Base-by-base conservation (phyloP, 2,113 vertebrate species). In the Grammomys dolichurus region DNA sequence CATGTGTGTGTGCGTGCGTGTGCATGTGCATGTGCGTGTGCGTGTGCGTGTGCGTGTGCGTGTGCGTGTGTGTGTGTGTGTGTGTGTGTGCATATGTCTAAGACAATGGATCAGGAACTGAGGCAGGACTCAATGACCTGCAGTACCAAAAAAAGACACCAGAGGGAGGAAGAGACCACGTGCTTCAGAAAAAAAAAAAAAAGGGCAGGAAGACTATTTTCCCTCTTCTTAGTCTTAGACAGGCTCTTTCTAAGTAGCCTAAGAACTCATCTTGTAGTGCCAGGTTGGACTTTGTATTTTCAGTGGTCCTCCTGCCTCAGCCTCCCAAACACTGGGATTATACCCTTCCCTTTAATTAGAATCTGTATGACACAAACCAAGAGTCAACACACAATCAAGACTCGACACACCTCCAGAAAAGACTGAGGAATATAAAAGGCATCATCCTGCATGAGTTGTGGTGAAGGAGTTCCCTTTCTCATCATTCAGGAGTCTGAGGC, bases 131-230 rank as follows among this genome's bases (percentile, higher is more conserved):
- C 51, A 81, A 56, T 43, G 56, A 63, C 22, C 22, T 56, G 63
- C 76, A 91, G 10, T 56, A 70, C 63, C 24, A 28, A 19, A 81
- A 70, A 43, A 3, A 31, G 77, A 43, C 77, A 81, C 63, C 77
- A 91, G 77, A 80, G 76, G 7, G 77, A 56, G 17, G 46, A 69
- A 81, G 63, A 91, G 48, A 70, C 7, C 24, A 91, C 4, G 0
- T 6, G 16, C 9, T 65, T 40, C 46, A 70, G 36, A 28, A 12
- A 43, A 12, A 40, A 43, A 12, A 40, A 40, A 51, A 31, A 4
- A 1, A 1, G 13, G 2, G 69, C 6, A 5, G 0, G 17, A 20
- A 8, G 12, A 54, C 20, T n/a, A 1, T 40, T 33, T 56, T 9
- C 20, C 9, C 28, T 36, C 22, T 48, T 36, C 16, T 46, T 20